Evolutionary conservation across 2,888 invertebrate genomes (phyloP).

Genomic region (Brenthis hecate): DNA sequence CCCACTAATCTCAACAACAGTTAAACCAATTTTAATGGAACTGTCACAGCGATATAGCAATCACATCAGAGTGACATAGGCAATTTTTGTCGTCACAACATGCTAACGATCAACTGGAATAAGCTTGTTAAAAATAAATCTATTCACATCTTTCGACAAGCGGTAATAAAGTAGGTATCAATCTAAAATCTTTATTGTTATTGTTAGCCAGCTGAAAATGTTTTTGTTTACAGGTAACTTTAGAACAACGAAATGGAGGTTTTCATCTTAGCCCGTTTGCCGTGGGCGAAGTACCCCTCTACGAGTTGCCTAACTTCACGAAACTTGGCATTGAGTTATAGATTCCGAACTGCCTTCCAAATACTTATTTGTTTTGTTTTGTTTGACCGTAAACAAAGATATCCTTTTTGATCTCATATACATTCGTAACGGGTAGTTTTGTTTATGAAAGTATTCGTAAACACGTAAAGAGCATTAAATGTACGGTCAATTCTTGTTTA

Average conservation of each 20-base stretch:
- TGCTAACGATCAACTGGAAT: background rate
- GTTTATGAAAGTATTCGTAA: constrained; percentile 31
- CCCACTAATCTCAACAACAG: no score
- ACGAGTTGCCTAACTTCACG: constrained; percentile 68
- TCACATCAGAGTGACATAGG: no score
- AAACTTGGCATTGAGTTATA: constrained; percentile 81
- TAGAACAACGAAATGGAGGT: constrained; percentile 64
- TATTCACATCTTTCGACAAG: constrained; percentile 7
- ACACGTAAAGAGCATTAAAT: constrained; percentile 35
- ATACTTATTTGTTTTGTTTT: constrained; percentile 78
- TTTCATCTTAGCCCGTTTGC: constrained; percentile 62
- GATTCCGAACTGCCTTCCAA: constrained; percentile 76
- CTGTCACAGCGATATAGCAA: no score
- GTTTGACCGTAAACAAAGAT: constrained; percentile 74
- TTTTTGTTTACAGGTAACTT: constrained; percentile 76
- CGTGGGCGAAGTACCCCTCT: constrained; percentile 65
- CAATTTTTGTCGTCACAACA: no score
- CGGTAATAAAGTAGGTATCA: constrained; percentile 34
- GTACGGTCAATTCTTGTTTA: constrained; percentile 25
- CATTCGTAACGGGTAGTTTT: constrained; percentile 39
- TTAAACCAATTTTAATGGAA: no score
- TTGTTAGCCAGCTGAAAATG: constrained; percentile 48
- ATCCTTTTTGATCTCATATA: constrained; percentile 58
- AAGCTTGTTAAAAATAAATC: background rate
- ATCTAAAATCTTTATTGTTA: constrained; percentile 43